Evolutionary conservation across 2,888 invertebrate species (phyloP), one percentile per base, ranked within the genome.

Genomic region (Acleris cristana): DNA sequence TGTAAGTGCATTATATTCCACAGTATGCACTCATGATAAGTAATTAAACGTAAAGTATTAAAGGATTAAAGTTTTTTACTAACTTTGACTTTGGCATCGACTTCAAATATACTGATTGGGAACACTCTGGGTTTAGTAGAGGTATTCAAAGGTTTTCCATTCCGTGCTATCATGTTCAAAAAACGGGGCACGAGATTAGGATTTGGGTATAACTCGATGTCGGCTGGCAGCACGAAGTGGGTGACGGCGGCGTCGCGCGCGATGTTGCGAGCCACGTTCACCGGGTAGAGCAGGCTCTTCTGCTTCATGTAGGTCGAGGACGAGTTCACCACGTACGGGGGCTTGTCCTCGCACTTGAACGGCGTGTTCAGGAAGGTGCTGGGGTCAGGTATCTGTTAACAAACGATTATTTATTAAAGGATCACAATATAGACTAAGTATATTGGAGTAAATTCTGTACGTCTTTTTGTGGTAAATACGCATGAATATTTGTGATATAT

Each of bases 121-220:
- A 96, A 98, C 66, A 98, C 97, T 89, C 96, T 95, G 5, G 92
- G 93, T 21, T 84, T 89, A 6, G 76, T 93, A 76, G 83, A 94
- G 76, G 75, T 89, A 82, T 79, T 89, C 59, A 96, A 90, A 63
- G 96, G 96, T 61, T 94, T 94, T 71, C 92, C 94, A 76, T 96
- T 96, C 76, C 95, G 94, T 26, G 96, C 95, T 72, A 98, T 95
- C 97, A 98, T 97, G 78, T 96, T 96, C 74, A 98, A 93, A 89
- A 98, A 98, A 82, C 95, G 95, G 26, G 95, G 94, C 63, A 96
- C 96, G 74, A 98, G 88, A 76, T 96, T 95, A 8, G 97, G 96
- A 89, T 96, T 97, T 56, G 98, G 98, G 87, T 98, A 98, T 65
- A 98, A 94, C 86, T 98, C 98, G 77, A 98, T 97, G 84, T 98